Evolutionary conservation across 2,113 vertebrate genomes (phyloP).

Genomic region (Catharus bicknelli): DNA sequence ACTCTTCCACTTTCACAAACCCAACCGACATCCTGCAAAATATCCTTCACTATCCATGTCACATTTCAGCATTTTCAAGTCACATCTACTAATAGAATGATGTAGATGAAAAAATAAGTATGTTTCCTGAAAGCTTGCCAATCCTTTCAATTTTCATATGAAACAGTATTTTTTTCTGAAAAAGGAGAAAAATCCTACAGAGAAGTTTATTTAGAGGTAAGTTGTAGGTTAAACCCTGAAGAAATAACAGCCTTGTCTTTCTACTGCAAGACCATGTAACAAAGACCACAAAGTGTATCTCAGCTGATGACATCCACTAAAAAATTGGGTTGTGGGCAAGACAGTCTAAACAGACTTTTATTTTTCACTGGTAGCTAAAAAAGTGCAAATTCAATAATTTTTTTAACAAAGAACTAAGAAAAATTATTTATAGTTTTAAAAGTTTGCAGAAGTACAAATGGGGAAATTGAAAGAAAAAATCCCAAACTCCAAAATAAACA

Average conservation of each 20-base stretch:
- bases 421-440: neutral
- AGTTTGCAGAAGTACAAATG: neutral
- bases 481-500: neutral
- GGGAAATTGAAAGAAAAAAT: neutral
- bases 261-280: neutral
- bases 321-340: neutral
- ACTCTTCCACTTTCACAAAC: neutral
- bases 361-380: neutral
- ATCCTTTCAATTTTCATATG: neutral
- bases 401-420: neutral
- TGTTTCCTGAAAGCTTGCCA: neutral
- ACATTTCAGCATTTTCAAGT: neutral
- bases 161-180: neutral
- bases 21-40: neutral
- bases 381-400: neutral
- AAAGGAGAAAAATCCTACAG: neutral
- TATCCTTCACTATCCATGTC: neutral
- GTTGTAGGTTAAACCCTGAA: neutral
- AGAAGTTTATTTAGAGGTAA: neutral
- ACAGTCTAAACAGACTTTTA: neutral
- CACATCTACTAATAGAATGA: neutral
- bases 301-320: neutral
- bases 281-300: neutral
- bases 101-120: fast-evolving
- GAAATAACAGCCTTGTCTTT: neutral